Percentiles rank a stretch among this genome's conserved stretches.
phyloP scores from a whole-genome alignment of 2,888 invertebrate genomes.

The Hyposoter didymator region DNA sequence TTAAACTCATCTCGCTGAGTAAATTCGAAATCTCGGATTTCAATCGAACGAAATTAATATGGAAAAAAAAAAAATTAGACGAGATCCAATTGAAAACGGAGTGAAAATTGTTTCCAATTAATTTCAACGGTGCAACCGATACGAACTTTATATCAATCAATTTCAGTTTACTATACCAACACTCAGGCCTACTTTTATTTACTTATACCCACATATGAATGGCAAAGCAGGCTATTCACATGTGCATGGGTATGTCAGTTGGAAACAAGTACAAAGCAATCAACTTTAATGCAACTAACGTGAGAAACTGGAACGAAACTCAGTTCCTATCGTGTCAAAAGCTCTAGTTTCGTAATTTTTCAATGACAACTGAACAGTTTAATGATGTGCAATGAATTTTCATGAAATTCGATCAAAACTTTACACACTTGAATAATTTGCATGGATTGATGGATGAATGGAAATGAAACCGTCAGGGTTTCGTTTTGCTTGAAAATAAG shows the following conservation, averaged over 20 bases:
- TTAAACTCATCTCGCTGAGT: no score
- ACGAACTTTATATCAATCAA: neutral
- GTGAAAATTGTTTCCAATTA: neutral
- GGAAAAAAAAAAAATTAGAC: neutral
- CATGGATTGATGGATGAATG: neutral
- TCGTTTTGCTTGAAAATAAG: no score
- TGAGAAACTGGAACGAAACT: conserved; percentile 38
- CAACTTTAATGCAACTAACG: conserved; percentile 1
- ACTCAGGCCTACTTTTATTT: neutral
- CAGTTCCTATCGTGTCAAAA: conserved; percentile 24
- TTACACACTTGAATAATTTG: neutral
- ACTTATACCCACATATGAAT: neutral
- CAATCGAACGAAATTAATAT: neutral
- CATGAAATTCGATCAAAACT: neutral
- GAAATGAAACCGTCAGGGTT: neutral
- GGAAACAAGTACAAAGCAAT: conserved; percentile 33
- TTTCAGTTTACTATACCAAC: neutral
- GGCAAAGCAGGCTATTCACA: neutral
- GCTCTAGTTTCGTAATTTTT: conserved; percentile 9
- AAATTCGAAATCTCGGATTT: no score
- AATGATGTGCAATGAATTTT: neutral
- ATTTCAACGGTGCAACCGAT: neutral
- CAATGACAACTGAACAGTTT: neutral
- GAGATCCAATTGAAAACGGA: neutral
- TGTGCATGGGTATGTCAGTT: neutral